Evolutionary conservation across 2,888 invertebrate species (phyloP), one percentile per base, ranked within the genome.

Genomic region (Monopis laevigella): DNA sequence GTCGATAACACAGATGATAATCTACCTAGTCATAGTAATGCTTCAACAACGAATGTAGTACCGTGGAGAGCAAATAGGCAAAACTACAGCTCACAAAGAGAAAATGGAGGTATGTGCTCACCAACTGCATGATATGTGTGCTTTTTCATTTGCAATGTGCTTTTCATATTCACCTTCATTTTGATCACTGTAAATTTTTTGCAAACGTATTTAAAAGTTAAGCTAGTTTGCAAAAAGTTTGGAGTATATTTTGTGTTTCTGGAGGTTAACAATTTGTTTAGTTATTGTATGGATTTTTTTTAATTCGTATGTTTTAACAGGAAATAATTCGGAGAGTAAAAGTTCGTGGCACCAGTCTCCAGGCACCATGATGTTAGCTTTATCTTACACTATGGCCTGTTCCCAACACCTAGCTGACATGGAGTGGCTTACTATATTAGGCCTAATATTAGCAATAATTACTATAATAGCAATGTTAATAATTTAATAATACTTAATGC

Each of bases 351-450:
- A 83, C 77, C 81, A 82, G 46, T 68, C 71, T 70, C 75, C 84
- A 54, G 74, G 87, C 80, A 85, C 85, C 64, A 70, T 89, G 78
- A 84, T 88, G 78, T 82, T 90, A 83, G 88, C 89, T 85, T 89
- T 88, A 81, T 84, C 88, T 59, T 88, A 88, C 81, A 87, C 88
- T 62, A 63, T 88, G 81, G 86, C 87, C 84, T 84, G 86, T 68
- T 82, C 84, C 52, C 86, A 86, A 63, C 86, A 87, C 68, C 73
- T 90, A 66, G 86, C 87, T 60, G 86, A 87, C 56, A 71, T 88
- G 74, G 90, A 91, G 77, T 82, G 88, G 73, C 82, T 89, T 74
- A 87, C 89, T 61, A 80, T 89, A 67, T 83, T 90, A 68, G 87
- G 89, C 69, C 82, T 91, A 64, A 71, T 90, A 65, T 82, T 90